phyloP scores from a whole-genome alignment of 2,797 vertebrate genomes.

The Helarctos malayanus region DNA sequence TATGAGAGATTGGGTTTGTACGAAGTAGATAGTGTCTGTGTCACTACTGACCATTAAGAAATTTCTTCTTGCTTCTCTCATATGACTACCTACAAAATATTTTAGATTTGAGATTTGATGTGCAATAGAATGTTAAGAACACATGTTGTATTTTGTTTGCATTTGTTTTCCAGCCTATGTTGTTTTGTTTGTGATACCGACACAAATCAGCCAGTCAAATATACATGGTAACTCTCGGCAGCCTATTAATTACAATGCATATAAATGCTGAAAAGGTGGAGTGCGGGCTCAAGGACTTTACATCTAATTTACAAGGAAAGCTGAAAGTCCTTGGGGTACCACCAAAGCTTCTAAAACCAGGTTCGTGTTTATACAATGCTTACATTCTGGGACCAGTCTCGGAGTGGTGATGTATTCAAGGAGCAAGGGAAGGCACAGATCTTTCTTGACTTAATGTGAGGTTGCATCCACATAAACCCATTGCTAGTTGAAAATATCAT shows the following conservation, averaged over 20 bases:
- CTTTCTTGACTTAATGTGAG: background rate
- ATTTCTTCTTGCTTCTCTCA: background rate
- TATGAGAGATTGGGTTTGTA: background rate
- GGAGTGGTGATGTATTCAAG: background rate
- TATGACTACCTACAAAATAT: constrained; percentile 7
- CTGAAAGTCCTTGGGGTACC: background rate
- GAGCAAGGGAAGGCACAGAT: background rate
- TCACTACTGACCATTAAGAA: background rate
- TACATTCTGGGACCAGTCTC: background rate
- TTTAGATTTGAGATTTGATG: constrained; percentile 20
- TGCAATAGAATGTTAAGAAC: background rate
- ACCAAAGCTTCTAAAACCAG: background rate
- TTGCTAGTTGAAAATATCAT: background rate
- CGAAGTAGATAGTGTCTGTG: background rate
- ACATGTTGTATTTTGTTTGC: background rate
- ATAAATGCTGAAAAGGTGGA: background rate
- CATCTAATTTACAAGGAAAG: background rate
- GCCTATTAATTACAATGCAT: background rate
- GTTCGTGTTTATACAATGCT: background rate
- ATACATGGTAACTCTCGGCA: constrained; percentile 23
- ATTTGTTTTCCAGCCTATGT: too few species aligned
- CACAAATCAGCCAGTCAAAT: constrained; percentile 22
- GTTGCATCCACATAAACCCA: background rate
- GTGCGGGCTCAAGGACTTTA: background rate
- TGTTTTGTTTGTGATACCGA: background rate